phyloP scores from a whole-genome alignment of 2,797 vertebrate species.

The Gobionotothen gibberifrons region DNA sequence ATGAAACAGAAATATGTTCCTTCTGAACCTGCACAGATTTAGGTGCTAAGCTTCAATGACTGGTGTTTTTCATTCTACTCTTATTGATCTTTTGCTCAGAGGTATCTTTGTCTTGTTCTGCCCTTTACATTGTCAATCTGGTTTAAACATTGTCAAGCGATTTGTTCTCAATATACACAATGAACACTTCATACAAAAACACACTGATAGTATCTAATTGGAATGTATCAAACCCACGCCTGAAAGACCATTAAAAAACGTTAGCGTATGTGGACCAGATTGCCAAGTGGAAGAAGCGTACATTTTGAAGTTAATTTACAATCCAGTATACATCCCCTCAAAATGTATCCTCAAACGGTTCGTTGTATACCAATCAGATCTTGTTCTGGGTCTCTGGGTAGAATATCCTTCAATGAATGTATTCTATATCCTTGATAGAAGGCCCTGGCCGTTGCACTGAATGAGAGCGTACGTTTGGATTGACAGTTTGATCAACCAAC shows the following conservation, averaged over 20 bases:
- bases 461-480: too few relatives aligned
- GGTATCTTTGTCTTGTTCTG: neutral
- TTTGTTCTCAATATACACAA: neutral
- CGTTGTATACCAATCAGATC: too few relatives aligned
- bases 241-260: neutral
- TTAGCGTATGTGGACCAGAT: neutral
- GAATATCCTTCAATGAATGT: too few relatives aligned
- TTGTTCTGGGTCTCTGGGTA: too few relatives aligned
- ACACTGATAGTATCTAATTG: neutral
- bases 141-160: neutral
- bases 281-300: slow-evolving; percentile 1
- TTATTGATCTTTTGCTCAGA: neutral
- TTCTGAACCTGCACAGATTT: neutral
- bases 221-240: neutral
- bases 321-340: too few relatives aligned
- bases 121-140: neutral
- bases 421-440: too few relatives aligned
- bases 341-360: too few relatives aligned
- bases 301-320: neutral
- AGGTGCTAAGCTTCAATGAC: neutral
- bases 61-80: neutral
- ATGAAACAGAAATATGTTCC: neutral
- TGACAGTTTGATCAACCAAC: too few relatives aligned
- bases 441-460: too few relatives aligned
- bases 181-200: neutral